These are phyloP conservation scores for Sebastes nivosus DNA, from an alignment of 2,797 vertebrate genomes.

Conservation along the genomic window DNA sequence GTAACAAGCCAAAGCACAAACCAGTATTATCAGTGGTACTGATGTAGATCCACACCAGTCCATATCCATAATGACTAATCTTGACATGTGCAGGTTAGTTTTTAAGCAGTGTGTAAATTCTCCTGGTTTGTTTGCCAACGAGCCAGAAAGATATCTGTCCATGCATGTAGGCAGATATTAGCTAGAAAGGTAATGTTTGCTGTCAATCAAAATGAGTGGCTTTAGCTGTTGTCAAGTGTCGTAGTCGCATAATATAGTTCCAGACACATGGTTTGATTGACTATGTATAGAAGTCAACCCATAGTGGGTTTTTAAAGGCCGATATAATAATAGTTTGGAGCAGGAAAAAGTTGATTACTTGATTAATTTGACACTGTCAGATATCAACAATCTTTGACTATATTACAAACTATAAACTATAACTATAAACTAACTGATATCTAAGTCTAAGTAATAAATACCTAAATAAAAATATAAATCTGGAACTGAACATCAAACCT, in stretches of 20 bases:
- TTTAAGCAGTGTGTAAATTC: neutral
- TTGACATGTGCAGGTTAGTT: conserved; percentile 1
- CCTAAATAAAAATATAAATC: too few species aligned
- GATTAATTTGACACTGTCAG: too few species aligned
- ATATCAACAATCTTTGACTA: too few species aligned
- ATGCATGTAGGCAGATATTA: neutral
- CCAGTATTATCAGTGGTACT: neutral
- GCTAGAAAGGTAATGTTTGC: neutral
- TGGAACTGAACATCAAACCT: too few species aligned
- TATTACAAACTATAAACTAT: too few species aligned
- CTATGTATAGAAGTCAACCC: neutral
- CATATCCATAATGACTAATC: neutral
- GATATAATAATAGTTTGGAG: too few species aligned
- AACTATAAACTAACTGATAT: too few species aligned
- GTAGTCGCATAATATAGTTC: neutral
- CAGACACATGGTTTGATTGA: neutral
- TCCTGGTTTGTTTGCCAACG: neutral
- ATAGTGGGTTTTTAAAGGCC: too few species aligned
- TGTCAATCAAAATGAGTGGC: neutral
- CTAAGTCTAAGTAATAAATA: too few species aligned
- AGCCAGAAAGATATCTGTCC: neutral
- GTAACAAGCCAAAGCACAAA: neutral
- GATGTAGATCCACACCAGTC: neutral
- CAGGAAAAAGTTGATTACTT: too few species aligned
- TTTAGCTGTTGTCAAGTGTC: neutral